phyloP scores from a whole-genome alignment of 2,113 vertebrate species.

The Microcebus griseorufus region DNA sequence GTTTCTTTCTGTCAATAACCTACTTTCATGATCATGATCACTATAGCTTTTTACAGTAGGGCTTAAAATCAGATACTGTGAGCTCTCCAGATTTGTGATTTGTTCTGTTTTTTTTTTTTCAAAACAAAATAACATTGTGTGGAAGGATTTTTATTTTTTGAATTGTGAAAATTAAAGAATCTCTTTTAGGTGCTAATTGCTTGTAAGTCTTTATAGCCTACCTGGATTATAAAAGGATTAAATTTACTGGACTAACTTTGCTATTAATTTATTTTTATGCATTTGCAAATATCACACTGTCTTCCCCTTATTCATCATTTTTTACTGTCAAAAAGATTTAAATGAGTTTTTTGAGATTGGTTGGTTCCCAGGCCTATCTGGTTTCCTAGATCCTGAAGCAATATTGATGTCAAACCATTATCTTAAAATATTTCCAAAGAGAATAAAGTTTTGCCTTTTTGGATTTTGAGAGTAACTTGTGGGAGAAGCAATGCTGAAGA shows the following conservation, averaged over 20 bases:
- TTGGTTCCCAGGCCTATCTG: neutral
- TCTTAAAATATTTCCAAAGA: conserved; percentile 1
- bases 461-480: neutral
- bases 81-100: neutral
- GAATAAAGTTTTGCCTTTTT: neutral
- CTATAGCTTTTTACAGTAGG: neutral
- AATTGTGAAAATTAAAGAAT: conserved; percentile 28
- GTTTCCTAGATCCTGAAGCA: neutral
- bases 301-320: neutral
- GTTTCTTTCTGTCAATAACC: neutral
- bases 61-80: neutral
- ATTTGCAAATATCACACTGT: neutral
- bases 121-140: neutral
- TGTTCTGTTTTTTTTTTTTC: neutral
- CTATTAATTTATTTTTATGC: neutral
- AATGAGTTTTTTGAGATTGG: neutral
- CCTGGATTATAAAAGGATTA: neutral
- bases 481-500: neutral
- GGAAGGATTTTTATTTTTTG: conserved; percentile 12
- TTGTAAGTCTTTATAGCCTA: neutral
- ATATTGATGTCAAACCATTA: neutral
- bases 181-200: neutral
- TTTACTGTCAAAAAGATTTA: neutral
- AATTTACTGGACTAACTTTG: neutral
- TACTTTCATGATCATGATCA: neutral